phyloP scores from a whole-genome alignment of 2,113 vertebrate species.

The Pelusios castaneus region DNA sequence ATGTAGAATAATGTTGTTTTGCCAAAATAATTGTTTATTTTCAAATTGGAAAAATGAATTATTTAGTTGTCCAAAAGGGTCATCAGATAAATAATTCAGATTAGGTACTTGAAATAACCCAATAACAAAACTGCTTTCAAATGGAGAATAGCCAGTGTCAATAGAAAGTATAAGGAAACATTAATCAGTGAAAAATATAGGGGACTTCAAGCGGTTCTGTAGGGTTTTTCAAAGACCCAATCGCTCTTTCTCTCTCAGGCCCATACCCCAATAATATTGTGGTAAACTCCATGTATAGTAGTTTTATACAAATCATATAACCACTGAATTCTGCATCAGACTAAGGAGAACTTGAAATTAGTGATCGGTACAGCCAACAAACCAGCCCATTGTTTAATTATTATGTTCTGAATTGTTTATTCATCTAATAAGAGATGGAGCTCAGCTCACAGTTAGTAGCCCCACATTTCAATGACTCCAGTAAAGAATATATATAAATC shows the following conservation, averaged over 20 bases:
- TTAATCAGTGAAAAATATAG: background rate
- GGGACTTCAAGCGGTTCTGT: background rate
- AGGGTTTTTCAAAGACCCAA: background rate
- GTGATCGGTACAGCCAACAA: background rate
- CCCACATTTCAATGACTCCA: background rate
- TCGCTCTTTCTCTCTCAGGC: background rate
- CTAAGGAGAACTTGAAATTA: background rate
- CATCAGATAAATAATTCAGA: background rate
- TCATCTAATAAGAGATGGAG: background rate
- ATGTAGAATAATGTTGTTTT: background rate
- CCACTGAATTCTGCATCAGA: background rate
- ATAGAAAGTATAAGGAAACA: background rate
- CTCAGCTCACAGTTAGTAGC: background rate
- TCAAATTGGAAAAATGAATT: background rate
- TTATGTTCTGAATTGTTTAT: background rate
- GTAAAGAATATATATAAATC: background rate
- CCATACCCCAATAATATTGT: background rate
- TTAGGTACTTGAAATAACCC: background rate
- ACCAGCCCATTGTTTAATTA: background rate
- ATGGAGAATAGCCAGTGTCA: background rate
- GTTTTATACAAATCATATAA: background rate
- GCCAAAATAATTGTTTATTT: background rate
- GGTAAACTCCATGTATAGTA: background rate
- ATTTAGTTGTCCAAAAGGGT: background rate
- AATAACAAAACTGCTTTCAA: background rate